Evolutionary conservation across 2,888 invertebrate species (phyloP).

Genomic region (Diaphora mendica): DNA sequence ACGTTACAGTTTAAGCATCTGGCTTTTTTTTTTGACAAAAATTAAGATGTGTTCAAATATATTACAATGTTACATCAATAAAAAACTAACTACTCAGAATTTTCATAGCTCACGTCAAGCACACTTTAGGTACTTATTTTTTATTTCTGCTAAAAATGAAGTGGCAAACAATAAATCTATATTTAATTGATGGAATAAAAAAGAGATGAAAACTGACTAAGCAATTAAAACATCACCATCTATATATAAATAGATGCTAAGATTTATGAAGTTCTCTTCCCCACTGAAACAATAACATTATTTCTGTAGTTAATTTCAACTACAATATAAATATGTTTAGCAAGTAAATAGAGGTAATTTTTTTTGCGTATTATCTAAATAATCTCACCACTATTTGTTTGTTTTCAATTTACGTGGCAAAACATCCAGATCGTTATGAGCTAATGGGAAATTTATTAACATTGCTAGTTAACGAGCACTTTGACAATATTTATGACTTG

Average conservation of each 20-base stretch:
- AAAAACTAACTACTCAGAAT: not conserved
- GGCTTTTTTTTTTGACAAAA: too few relatives aligned
- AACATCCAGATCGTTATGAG: constrained; percentile 6
- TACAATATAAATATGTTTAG: too few relatives aligned
- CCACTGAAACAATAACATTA: not conserved
- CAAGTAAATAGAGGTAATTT: not conserved
- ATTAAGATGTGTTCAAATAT: too few relatives aligned
- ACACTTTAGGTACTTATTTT: too few relatives aligned
- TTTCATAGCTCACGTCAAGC: too few relatives aligned
- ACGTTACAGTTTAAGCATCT: too few relatives aligned
- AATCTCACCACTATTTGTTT: not conserved
- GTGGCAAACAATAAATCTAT: not conserved
- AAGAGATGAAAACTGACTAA: not conserved
- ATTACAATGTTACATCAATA: too few relatives aligned
- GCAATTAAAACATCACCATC: not conserved
- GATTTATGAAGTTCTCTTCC: not conserved
- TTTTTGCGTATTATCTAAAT: not conserved
- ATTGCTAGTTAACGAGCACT: constrained; percentile 17
- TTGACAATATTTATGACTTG: constrained; percentile 12
- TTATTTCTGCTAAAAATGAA: too few relatives aligned
- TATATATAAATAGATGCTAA: not conserved
- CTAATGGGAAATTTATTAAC: constrained; percentile 21
- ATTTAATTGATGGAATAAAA: not conserved
- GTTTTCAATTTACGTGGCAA: not conserved
- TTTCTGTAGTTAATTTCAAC: too few relatives aligned